These are phyloP conservation scores for Valencia hispanica DNA, from an alignment of 2,797 vertebrate species.

Conservation along the genomic window DNA sequence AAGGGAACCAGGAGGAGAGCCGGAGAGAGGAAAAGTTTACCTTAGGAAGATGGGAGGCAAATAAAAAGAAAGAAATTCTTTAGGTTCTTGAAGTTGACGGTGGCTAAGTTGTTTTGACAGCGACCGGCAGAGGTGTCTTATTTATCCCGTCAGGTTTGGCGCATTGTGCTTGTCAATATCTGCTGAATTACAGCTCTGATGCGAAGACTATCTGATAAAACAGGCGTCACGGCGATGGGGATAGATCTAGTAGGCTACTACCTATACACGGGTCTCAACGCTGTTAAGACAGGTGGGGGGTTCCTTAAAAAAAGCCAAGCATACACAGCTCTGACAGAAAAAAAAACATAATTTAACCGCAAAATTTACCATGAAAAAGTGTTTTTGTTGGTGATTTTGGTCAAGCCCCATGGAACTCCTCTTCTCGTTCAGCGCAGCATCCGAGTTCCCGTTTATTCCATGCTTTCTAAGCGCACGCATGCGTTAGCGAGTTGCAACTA, in stretches of 20 bases:
- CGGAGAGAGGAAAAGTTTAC: slow-evolving; percentile 42
- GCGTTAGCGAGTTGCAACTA: background rate
- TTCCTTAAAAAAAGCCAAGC: background rate
- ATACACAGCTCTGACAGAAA: background rate
- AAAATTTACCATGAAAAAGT: background rate
- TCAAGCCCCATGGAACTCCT: background rate
- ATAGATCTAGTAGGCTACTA: background rate
- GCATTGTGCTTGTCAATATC: slow-evolving; percentile 37
- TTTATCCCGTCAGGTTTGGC: slow-evolving; percentile 19
- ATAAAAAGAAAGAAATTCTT: background rate
- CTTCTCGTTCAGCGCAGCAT: background rate
- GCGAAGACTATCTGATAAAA: slow-evolving; percentile 11
- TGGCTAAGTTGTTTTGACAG: background rate
- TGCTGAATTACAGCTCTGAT: background rate
- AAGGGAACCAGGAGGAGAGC: background rate
- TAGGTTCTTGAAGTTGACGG: background rate
- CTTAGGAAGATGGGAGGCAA: background rate
- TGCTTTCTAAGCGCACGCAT: background rate
- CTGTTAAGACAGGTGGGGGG: background rate
- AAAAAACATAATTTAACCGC: background rate
- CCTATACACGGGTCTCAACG: background rate
- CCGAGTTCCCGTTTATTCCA: background rate
- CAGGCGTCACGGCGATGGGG: background rate
- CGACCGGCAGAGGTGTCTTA: background rate
- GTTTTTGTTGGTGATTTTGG: background rate